Base-by-base conservation (phyloP, 2,888 invertebrate genomes). In the Sacculina carcini region DNA sequence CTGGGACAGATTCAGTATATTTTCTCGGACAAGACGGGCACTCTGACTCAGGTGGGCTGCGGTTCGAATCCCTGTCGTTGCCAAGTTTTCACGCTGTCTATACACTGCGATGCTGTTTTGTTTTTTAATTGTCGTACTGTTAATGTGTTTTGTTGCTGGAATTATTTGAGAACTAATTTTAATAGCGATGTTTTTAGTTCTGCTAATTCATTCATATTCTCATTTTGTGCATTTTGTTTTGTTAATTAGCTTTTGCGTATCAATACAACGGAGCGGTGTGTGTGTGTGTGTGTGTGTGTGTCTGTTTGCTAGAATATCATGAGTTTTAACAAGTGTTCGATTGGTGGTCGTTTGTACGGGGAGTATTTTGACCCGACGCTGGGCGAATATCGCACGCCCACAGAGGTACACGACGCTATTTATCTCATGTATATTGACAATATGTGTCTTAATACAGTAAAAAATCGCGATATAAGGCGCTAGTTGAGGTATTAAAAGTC, bases 11-110 rank as follows among this genome's bases (percentile, higher is more conserved):
- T 98, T 62, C 90, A 98, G 68, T 98, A 98, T 69, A 83, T 98
- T 64, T 98, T 98, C 71, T 92, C 92, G 48, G 98, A 98, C 68
- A 98, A 98, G 72, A 98, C 98, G 56, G 98, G 98, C 60, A 98
- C 98, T 14, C 72, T 98, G 53, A 98, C 98, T 28, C 92, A 72
- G 67, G 71, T 71, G 56, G 47, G 44, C 7, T 14, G 19, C 14
- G 24, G 16, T 16, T 34, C 16, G 21, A 36, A 23, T 12, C 36
- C 9, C 26, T 34, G 3, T 42, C 14, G 19, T 48, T 39, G 39
- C 12, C 12, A 16, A 14, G 14, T 36, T 39, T 2, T 2, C 14
- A 2, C 19, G 19, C 40, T 48, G 14, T 48, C 3, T 19, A 14
- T 14, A 16, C 16, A 21, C 16, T n/a, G 19, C 42, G 21, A 14